Evolutionary conservation across 2,797 vertebrate species (phyloP).

Genomic region (Huso huso): DNA sequence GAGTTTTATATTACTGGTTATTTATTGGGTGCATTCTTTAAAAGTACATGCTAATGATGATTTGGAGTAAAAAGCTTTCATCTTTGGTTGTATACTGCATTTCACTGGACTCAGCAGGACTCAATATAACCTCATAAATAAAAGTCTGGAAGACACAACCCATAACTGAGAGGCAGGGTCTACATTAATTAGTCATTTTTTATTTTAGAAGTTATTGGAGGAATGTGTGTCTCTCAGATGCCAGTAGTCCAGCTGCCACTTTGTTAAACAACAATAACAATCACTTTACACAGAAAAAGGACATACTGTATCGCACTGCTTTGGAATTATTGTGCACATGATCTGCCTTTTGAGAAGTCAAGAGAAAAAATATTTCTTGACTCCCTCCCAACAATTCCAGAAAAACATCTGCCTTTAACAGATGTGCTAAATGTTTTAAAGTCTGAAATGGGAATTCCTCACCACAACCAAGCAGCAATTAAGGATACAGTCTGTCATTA

Average conservation of each 20-base stretch:
- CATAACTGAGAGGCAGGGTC: too few relatives aligned
- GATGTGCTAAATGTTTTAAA: background rate
- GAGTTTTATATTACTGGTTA: too few relatives aligned
- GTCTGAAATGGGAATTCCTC: background rate
- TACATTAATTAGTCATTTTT: too few relatives aligned
- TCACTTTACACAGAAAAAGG: background rate
- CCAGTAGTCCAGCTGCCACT: background rate
- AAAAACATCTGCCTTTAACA: background rate
- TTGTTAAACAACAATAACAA: background rate
- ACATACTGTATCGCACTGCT: background rate
- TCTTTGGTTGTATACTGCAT: too few relatives aligned
- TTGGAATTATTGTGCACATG: background rate
- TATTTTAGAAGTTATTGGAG: too few relatives aligned
- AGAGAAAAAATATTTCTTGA: background rate
- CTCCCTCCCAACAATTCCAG: background rate
- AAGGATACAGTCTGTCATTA: background rate
- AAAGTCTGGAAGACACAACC: too few relatives aligned
- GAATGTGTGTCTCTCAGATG: too few relatives aligned
- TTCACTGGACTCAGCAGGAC: too few relatives aligned
- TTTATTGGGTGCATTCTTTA: too few relatives aligned
- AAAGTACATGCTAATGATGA: too few relatives aligned
- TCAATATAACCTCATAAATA: too few relatives aligned
- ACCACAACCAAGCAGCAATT: background rate
- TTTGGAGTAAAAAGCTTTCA: too few relatives aligned
- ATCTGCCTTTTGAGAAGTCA: background rate